Evolutionary conservation across 64 coral and sea anemone genomes (phyloP).

Genomic region (Pachyseris speciosa): DNA sequence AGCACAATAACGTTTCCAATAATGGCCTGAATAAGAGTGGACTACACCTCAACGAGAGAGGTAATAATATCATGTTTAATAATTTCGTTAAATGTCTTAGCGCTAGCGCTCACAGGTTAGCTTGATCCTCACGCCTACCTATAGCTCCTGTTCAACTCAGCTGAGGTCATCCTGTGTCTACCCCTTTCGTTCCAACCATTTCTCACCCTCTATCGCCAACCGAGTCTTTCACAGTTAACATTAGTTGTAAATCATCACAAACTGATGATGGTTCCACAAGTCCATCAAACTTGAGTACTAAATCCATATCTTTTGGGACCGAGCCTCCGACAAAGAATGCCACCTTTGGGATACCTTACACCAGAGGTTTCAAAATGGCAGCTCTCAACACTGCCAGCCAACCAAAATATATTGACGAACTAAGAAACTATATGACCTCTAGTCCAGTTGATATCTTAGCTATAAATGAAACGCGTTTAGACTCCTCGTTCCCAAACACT

Average conservation of each 20-base stretch:
- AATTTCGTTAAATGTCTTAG: background rate
- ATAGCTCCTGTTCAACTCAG: background rate
- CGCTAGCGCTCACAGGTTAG: background rate
- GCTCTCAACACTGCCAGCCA: background rate
- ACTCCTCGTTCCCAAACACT: background rate
- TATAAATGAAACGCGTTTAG: background rate
- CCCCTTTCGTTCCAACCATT: no score
- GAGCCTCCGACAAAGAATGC: no score
- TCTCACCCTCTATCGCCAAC: no score
- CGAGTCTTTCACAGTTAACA: no score
- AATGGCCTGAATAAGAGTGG: constrained; percentile 15
- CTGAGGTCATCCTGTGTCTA: background rate
- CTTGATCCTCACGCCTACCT: background rate
- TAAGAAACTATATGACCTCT: background rate
- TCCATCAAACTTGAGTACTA: no score
- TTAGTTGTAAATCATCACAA: no score
- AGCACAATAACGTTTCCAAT: background rate
- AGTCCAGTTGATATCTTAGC: background rate
- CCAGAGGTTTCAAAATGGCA: background rate
- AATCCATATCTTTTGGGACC: background rate
- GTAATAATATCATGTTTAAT: background rate
- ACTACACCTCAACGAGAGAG: background rate
- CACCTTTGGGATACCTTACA: background rate
- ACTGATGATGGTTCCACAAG: no score
- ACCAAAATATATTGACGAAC: background rate